phyloP scores from a whole-genome alignment of 2,113 vertebrate species.

The Laterallus jamaicensis region DNA sequence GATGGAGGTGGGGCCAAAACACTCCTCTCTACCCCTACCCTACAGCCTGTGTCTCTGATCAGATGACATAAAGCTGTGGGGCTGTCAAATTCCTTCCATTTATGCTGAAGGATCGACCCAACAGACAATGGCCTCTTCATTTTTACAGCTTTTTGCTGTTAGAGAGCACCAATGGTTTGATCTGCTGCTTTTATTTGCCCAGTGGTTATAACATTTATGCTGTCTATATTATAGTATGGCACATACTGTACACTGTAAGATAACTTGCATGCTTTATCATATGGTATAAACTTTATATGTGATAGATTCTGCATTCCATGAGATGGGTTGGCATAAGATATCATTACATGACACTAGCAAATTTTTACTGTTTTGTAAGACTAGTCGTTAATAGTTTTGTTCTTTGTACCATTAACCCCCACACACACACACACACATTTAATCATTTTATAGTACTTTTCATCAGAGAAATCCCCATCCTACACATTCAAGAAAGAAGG shows the following conservation, averaged over 20 bases:
- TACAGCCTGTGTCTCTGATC: background rate
- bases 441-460: background rate
- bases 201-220: background rate
- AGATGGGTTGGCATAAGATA: background rate
- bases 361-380: background rate
- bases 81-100: background rate
- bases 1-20: background rate
- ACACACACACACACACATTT: background rate
- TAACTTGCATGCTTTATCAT: background rate
- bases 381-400: background rate
- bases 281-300: background rate
- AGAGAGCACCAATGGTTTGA: background rate
- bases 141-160: background rate
- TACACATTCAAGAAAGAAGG: background rate
- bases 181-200: background rate
- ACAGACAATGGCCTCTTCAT: accelerated
- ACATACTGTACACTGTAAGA: background rate
- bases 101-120: background rate
- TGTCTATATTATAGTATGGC: background rate
- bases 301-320: background rate
- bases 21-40: too few relatives aligned
- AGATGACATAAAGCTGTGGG: background rate
- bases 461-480: background rate
- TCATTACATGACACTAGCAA: background rate
- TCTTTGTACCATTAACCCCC: too few relatives aligned